Percentiles rank a stretch among this genome's conserved stretches.
These are phyloP conservation scores for Syritta pipiens DNA, from an alignment of 2,888 invertebrate genomes.

Conservation along the genomic window DNA sequence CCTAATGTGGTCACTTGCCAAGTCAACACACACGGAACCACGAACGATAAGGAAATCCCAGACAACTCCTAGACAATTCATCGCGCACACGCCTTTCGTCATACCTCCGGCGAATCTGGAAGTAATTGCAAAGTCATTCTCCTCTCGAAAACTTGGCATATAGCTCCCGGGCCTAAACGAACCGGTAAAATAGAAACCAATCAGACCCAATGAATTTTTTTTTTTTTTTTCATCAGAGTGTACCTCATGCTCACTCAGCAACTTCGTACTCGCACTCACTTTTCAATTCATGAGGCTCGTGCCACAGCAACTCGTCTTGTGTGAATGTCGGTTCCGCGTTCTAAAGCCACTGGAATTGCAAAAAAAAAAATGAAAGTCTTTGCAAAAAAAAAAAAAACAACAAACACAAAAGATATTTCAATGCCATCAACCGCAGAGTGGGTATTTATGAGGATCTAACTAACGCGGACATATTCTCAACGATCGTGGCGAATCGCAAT, in stretches of 20 bases:
- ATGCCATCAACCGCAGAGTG: background rate
- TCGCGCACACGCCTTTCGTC: background rate
- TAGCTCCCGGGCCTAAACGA: background rate
- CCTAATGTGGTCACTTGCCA: too few relatives aligned
- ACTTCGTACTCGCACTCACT: background rate
- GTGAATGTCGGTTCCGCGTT: slow-evolving; percentile 34
- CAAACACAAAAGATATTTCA: background rate
- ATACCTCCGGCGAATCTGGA: background rate
- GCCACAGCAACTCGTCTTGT: background rate
- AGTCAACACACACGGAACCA: too few relatives aligned
- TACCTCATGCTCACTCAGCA: slow-evolving; percentile 1
- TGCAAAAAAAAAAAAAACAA: background rate
- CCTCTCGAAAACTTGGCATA: background rate
- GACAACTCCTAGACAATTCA: too few relatives aligned
- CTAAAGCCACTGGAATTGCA: background rate
- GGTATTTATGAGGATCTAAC: slow-evolving; percentile 10
- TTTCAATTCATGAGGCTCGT: background rate
- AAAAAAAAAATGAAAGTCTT: slow-evolving; percentile 1
- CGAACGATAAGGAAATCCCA: too few relatives aligned
- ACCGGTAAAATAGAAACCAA: slow-evolving; percentile 9
- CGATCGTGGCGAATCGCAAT: background rate
- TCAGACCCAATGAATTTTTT: slow-evolving; percentile 5
- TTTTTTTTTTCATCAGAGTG: too few relatives aligned
- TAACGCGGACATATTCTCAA: background rate
- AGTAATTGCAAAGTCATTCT: slow-evolving; percentile 1